Base-by-base conservation (phyloP, 2,113 vertebrate genomes). In the Leiothrix lutea region DNA sequence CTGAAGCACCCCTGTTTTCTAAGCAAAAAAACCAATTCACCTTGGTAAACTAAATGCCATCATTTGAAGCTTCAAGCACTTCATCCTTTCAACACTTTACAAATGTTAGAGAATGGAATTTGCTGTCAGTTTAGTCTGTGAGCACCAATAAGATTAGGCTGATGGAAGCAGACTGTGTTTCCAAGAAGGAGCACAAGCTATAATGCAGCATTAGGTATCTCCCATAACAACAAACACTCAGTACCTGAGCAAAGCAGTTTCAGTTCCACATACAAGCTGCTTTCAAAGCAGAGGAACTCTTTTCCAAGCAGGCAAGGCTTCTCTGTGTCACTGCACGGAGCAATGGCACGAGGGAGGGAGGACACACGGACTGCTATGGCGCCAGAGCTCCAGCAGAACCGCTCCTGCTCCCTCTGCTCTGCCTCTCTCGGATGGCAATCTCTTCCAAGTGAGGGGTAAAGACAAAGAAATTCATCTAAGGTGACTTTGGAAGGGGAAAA, bases 351-450 rank as follows among this genome's bases (percentile, higher is more conserved):
- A 74, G n/a, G 64, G 31, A 84, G 31, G 54, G 28, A 84, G 53
- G 54, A 47, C 25, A 3, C 9, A 2, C 8, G 14, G 47, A 23
- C 57, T 17, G 22, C 28, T 25, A 53, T 0, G 0, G 54, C 44
- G 40, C 64, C 2, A 0, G 7, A 26, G 48, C 7, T 50, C 74
- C 7, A 1, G 10, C 29, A 54, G 54, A 62, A 53, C 24, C 31
- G 25, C 56, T 80, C 47, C 45, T 11, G 47, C 51, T 44, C 40
- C n/a, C 60, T 57, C 62, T 22, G 1, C 48, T 31, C 40, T 53
- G 14, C 11, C 48, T 25, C 70, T 28, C 60, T 29, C 2, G 0
- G 19, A 31, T 2, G 9, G 42, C 44, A 71, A 84, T 53, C 48
- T 35, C 48, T 14, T 69, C 58, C n/a, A 44, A 64, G 66, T 0